These are phyloP conservation scores for Rhingia rostrata DNA, from an alignment of 2,888 invertebrate genomes.

Conservation along the genomic window DNA sequence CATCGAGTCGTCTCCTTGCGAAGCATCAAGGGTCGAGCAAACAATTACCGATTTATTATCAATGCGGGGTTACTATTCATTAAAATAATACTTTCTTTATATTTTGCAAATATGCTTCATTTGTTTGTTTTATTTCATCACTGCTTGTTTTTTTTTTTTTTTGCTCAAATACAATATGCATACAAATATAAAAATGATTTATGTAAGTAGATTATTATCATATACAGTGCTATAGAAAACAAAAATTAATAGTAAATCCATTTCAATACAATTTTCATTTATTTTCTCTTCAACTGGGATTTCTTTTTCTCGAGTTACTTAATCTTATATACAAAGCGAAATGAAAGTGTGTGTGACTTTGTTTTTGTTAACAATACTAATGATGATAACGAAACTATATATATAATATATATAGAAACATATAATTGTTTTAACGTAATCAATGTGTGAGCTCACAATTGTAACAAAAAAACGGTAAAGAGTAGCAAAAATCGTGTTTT, in stretches of 20 bases:
- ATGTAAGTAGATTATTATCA: conserved; percentile 69
- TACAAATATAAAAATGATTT: conserved; percentile 73
- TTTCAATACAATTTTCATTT: conserved; percentile 19
- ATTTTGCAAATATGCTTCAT: conserved; percentile 35
- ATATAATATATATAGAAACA: too few species aligned
- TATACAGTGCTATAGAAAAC: conserved; percentile 66
- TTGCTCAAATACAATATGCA: conserved; percentile 67
- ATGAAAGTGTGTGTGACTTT: conserved; percentile 41
- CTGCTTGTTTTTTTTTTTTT: conserved; percentile 33
- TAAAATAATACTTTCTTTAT: background rate
- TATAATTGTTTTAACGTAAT: background rate
- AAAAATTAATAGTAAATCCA: conserved; percentile 49
- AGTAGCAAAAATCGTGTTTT: conserved; percentile 16
- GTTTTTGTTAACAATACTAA: conserved; percentile 7
- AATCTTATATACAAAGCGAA: conserved; percentile 69
- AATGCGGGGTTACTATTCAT: background rate
- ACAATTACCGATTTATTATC: too few species aligned
- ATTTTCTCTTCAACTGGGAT: conserved; percentile 1
- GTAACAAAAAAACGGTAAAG: conserved; percentile 1
- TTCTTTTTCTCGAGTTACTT: conserved; percentile 32
- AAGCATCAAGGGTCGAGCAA: too few species aligned
- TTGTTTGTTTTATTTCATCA: conserved; percentile 47
- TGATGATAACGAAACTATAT: conserved; percentile 35
- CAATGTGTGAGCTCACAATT: conserved; percentile 23
- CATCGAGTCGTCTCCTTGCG: too few species aligned